A percentile compares a stretch with the other conserved stretches of the same genome.
These are phyloP conservation scores for Laspeyria flexula DNA, from an alignment of 2,888 invertebrate species.

Conservation along the genomic window DNA sequence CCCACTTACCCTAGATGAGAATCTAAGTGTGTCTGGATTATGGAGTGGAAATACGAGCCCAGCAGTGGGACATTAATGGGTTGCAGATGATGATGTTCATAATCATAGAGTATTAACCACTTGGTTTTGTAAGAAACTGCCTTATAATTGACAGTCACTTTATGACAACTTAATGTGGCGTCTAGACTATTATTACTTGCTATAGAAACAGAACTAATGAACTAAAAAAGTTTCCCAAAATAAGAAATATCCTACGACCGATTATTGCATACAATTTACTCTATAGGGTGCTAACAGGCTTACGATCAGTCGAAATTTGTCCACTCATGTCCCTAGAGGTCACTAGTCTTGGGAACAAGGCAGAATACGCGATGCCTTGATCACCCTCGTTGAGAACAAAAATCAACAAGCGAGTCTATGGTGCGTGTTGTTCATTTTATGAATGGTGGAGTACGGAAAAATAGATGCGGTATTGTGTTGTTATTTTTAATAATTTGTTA, in stretches of 20 bases:
- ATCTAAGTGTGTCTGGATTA: too few species aligned
- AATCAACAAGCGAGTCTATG: slow-evolving; percentile 76
- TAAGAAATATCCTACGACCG: slow-evolving; percentile 4
- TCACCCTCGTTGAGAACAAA: slow-evolving; percentile 73
- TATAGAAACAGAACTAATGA: too few species aligned
- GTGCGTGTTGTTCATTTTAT: slow-evolving; percentile 68
- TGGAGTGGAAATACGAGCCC: too few species aligned
- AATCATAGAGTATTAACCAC: too few species aligned
- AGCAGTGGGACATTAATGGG: too few species aligned
- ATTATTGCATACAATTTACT: slow-evolving; percentile 41
- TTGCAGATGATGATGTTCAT: too few species aligned
- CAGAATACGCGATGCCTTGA: slow-evolving; percentile 52
- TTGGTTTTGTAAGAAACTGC: too few species aligned
- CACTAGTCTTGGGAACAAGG: slow-evolving; percentile 65
- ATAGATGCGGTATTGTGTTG: slow-evolving; percentile 47
- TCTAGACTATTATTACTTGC: too few species aligned
- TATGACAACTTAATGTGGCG: too few species aligned
- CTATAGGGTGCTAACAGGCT: slow-evolving; percentile 69
- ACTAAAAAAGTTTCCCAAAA: slow-evolving; percentile 1
- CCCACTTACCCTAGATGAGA: too few species aligned
- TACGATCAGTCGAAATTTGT: slow-evolving; percentile 64
- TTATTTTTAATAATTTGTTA: not conserved
- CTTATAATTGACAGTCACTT: too few species aligned
- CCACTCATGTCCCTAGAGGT: slow-evolving; percentile 64
- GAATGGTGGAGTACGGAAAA: slow-evolving; percentile 17